A percentile compares a stretch with the other conserved stretches of the same genome.
phyloP scores from a whole-genome alignment of 2,888 invertebrate species.

The Drosophila subquinaria region DNA sequence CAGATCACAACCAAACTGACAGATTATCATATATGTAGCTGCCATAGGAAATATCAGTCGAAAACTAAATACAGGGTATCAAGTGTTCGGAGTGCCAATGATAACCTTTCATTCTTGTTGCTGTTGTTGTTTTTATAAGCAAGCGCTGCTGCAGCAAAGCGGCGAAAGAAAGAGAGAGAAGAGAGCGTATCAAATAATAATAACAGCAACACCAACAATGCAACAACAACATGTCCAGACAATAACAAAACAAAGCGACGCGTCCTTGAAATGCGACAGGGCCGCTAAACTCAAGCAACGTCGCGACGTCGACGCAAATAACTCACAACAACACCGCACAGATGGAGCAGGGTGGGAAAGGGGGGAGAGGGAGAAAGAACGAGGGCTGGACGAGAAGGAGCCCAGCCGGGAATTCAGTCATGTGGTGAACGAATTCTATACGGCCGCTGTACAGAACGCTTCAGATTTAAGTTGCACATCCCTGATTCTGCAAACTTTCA shows the following conservation, averaged over 20 bases:
- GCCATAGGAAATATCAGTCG: neutral
- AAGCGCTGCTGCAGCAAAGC: conserved; percentile 23
- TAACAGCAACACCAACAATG: neutral
- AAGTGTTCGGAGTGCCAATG: neutral
- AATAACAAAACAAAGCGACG: conserved; percentile 74
- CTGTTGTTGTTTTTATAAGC: conserved; percentile 31
- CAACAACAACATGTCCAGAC: conserved; percentile 67
- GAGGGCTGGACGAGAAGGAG: conserved; percentile 18
- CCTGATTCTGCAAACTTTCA: too few species aligned
- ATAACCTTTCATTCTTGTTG: conserved; percentile 10
- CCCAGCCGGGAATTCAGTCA: too few species aligned
- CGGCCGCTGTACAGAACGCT: too few species aligned
- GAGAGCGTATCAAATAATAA: conserved; percentile 33
- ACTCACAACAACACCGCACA: conserved; percentile 59
- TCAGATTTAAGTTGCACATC: too few species aligned
- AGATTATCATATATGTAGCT: neutral
- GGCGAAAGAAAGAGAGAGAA: conserved; percentile 13
- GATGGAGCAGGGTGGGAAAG: conserved; percentile 1
- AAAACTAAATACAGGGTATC: neutral
- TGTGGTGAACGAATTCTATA: too few species aligned
- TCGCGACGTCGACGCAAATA: conserved; percentile 69
- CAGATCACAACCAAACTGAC: too few species aligned
- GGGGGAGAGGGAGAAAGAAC: conserved; percentile 20
- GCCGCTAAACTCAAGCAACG: conserved; percentile 72
- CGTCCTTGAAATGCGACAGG: conserved; percentile 77